Conservation (phyloP, 1,140 invertebrate genomes). For the Pentalonia nigronervosa region DNA sequence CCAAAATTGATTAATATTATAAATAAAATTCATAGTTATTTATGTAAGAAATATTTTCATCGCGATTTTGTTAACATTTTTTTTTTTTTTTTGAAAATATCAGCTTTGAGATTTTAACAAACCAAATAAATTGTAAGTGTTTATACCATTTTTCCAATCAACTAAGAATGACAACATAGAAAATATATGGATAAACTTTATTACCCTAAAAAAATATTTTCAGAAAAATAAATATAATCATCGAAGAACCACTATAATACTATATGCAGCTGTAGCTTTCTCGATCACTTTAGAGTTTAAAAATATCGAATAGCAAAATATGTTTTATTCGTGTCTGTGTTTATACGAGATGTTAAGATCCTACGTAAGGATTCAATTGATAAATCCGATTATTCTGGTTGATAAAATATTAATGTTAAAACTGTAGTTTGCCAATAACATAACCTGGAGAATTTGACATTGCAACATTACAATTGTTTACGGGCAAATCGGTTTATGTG, state of each 20-base stretch:
- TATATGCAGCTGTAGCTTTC: not conserved
- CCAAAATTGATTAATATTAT: not conserved
- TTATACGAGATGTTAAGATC: not conserved
- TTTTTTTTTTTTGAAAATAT: not conserved
- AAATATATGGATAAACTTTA: not conserved
- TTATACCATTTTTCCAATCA: not conserved
- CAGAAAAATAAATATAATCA: not conserved
- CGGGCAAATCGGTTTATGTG: conserved; percentile 48
- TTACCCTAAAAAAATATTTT: not conserved
- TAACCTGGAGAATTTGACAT: not conserved
- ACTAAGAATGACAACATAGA: not conserved
- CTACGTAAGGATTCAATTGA: not conserved
- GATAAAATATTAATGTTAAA: conserved; percentile 38
- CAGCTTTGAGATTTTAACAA: not conserved
- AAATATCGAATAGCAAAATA: not conserved
- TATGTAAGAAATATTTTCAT: not conserved
- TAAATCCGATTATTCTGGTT: conserved; percentile 25
- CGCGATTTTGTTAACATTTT: not conserved
- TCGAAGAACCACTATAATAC: not conserved
- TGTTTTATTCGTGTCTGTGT: not conserved
- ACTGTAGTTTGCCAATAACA: not conserved
- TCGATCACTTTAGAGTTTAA: not conserved
- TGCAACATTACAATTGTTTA: conserved; percentile 26
- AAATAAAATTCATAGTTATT: not conserved
- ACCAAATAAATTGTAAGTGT: not conserved